phyloP scores from a whole-genome alignment of 1,140 invertebrate species.

The Chrysopa pallens region DNA sequence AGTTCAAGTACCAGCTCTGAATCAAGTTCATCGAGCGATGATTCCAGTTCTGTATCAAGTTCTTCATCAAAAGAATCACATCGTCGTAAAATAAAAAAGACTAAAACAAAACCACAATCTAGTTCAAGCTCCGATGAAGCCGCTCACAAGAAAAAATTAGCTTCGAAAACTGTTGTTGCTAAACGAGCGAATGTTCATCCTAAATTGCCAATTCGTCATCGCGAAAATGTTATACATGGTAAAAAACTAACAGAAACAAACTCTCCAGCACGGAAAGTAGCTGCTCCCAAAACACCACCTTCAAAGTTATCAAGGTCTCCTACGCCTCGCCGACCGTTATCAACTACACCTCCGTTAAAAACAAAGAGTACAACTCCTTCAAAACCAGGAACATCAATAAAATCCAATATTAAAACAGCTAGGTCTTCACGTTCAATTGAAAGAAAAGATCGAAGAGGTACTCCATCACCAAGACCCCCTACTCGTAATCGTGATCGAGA shows the following conservation, averaged over 20 bases:
- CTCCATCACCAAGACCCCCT: constrained; percentile 18
- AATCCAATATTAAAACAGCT: constrained; percentile 18
- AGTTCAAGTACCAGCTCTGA: constrained; percentile 40
- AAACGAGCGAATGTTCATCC: constrained; percentile 7
- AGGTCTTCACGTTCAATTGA: constrained; percentile 13
- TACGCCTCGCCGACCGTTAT: constrained; percentile 18
- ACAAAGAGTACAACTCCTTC: constrained; percentile 17
- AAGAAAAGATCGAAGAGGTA: constrained; percentile 20
- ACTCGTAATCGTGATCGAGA: constrained; percentile 10
- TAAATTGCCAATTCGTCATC: constrained; percentile 18
- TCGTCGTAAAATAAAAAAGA: constrained; percentile 31
- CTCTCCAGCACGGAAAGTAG: constrained; percentile 15
- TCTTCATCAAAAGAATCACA: constrained; percentile 24
- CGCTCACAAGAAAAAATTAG: constrained; percentile 25
- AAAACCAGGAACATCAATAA: constrained; percentile 18
- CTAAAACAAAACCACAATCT: constrained; percentile 36
- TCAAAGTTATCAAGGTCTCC: constrained; percentile 16
- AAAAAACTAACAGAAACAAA: constrained; percentile 14
- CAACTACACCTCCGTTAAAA: constrained; percentile 21
- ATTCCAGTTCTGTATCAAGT: constrained; percentile 32
- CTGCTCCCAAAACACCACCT: constrained; percentile 14
- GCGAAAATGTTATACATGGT: constrained; percentile 18
- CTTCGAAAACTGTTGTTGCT: constrained; percentile 16
- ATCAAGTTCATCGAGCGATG: constrained; percentile 36
- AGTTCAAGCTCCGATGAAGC: constrained; percentile 33